These are phyloP conservation scores for Echiichthys vipera DNA, from an alignment of 2,797 vertebrate genomes.

Conservation along the genomic window DNA sequence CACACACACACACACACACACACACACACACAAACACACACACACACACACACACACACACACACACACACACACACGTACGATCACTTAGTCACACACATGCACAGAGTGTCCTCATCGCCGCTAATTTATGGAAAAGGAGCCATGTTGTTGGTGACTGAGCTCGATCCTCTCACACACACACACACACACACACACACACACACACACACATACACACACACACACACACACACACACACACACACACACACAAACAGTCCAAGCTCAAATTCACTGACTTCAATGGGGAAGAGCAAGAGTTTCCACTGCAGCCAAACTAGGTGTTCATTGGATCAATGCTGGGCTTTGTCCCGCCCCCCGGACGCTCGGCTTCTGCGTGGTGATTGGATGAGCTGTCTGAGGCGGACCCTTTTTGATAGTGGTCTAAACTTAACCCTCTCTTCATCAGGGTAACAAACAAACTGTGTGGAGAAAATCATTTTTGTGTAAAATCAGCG, in stretches of 20 bases:
- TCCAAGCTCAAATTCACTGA: no score
- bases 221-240: slow-evolving; percentile 26
- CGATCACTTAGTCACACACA: slow-evolving; percentile 4
- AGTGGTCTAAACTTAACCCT: no score
- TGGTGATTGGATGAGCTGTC: no score
- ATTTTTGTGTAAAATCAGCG: slow-evolving; percentile 44
- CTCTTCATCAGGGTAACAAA: no score
- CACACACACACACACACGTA: neutral
- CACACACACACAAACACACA: slow-evolving; percentile 6
- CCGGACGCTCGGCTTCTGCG: no score
- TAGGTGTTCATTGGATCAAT: no score
- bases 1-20: neutral
- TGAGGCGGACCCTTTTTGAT: no score
- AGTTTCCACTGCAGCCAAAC: no score
- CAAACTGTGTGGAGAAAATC: no score
- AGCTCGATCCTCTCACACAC: slow-evolving; percentile 20
- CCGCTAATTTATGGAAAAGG: slow-evolving; percentile 77
- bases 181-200: neutral
- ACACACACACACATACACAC: neutral
- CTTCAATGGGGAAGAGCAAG: no score
- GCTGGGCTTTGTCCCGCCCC: no score
- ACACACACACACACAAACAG: slow-evolving; percentile 18
- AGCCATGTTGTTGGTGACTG: slow-evolving; percentile 50
- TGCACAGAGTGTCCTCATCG: slow-evolving; percentile 55
- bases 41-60: neutral